Evolutionary conservation across 2,888 invertebrate species (phyloP), one percentile per base, ranked within the genome.

Genomic region (Lepidochitona cinerea): DNA sequence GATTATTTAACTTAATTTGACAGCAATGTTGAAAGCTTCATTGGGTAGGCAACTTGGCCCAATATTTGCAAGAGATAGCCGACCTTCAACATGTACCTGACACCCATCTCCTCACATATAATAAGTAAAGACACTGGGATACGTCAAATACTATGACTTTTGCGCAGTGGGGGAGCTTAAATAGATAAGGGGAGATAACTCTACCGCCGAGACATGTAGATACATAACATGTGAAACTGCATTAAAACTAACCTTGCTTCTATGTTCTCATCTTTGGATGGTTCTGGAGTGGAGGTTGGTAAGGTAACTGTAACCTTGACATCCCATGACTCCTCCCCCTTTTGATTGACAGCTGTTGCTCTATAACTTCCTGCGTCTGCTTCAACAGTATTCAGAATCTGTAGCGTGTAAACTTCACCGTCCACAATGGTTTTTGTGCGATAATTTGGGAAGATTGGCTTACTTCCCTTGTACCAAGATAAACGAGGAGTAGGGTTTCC

Each of bases 401-500:
- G 59, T 59, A 59, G 14, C 3, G 26, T 4, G 59, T 59, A 59
- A 14, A 59, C 59, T 4, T 59, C 59, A 23, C 59, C 59, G 26
- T 59, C 26, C 26, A 29, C 59, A 2, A 1, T 59, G 4, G 59
- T 59, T 32, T 59, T 59, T 14, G 14, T 59, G 32, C 59, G 59
- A 29, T 59, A 59, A 26, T 29, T 59, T 59, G 59, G 59, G 4
- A 59, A 14, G 26, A 59, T 32, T 59, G 1, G 59, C 32, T 59
- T 69, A 53, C 80, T 79, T 71, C 83, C 83, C 75, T 83, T 85
- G 73, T 73, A 84, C 85, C 85, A 85, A 12, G 71, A 71, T 68
- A 85, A 77, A 14, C 41, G 68, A 23, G 84, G 85, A 7, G 76
- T 73, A 7, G 84, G 84, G 74, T 70, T 79, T 6, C 84, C 84